Evolutionary conservation across 2,797 vertebrate species (phyloP).

Genomic region (Sebastes iracundus): DNA sequence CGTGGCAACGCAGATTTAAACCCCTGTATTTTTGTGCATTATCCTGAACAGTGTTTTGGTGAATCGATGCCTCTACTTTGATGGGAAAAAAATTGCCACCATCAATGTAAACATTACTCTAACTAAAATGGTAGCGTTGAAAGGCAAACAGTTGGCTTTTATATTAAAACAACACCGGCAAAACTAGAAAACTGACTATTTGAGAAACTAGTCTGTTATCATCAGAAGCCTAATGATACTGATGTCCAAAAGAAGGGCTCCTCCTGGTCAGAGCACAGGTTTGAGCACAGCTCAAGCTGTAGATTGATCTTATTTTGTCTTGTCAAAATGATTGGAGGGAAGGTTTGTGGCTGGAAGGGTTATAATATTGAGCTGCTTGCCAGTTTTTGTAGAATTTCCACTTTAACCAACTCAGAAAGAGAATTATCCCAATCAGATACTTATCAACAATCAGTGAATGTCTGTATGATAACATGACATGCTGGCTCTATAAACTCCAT

Average conservation of each 20-base stretch:
- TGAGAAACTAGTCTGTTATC: background rate
- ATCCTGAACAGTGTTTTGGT: background rate
- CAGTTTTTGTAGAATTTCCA: background rate
- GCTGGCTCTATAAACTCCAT: background rate
- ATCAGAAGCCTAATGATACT: background rate
- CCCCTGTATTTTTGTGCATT: background rate
- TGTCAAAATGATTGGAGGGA: background rate
- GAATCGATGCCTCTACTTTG: background rate
- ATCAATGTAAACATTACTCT: background rate
- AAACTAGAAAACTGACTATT: background rate
- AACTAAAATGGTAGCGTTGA: background rate
- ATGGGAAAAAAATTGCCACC: background rate
- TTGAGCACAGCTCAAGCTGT: background rate
- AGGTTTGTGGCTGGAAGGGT: background rate
- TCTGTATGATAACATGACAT: background rate
- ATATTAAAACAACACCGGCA: background rate
- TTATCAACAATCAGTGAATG: background rate
- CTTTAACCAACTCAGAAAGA: background rate
- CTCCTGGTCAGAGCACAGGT: background rate
- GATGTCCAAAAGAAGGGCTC: background rate
- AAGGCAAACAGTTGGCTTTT: background rate
- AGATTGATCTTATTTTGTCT: background rate
- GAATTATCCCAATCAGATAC: background rate
- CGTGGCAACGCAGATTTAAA: background rate
- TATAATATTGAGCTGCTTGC: background rate